Conservation (phyloP, 2,888 invertebrate species). For the Melieria crassipennis region DNA sequence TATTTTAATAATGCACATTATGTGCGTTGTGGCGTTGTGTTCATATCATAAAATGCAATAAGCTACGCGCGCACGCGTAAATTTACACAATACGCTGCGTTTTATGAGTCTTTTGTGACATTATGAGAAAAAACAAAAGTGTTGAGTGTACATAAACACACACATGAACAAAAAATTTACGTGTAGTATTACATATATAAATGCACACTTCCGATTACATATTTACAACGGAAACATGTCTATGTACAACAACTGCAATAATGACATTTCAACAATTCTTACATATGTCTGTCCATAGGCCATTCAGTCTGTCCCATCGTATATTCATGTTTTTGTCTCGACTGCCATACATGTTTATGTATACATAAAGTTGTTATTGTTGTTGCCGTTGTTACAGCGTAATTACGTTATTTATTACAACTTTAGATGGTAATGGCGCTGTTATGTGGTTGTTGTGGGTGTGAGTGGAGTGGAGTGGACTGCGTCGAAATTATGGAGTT, state of each 20-base stretch:
- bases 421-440: constrained; percentile 25
- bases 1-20: constrained; percentile 17
- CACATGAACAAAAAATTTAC: too few relatives aligned
- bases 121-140: too few relatives aligned
- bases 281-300: neutral
- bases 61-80: too few relatives aligned
- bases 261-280: neutral
- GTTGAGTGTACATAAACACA: too few relatives aligned
- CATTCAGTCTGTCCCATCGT: neutral
- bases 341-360: too few relatives aligned
- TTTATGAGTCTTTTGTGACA: too few relatives aligned
- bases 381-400: constrained; percentile 27
- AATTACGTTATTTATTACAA: constrained; percentile 38
- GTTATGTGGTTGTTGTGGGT: constrained; percentile 14
- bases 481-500: constrained; percentile 8
- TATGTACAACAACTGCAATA: too few relatives aligned
- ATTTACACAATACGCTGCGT: too few relatives aligned
- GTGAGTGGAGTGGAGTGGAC: neutral
- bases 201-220: too few relatives aligned
- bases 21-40: neutral
- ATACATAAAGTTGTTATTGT: neutral
- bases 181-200: too few relatives aligned
- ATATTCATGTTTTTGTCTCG: neutral
- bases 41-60: too few relatives aligned
- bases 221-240: too few relatives aligned